These are phyloP conservation scores for Pyralis farinalis DNA, from an alignment of 2,888 invertebrate species.

Conservation along the genomic window DNA sequence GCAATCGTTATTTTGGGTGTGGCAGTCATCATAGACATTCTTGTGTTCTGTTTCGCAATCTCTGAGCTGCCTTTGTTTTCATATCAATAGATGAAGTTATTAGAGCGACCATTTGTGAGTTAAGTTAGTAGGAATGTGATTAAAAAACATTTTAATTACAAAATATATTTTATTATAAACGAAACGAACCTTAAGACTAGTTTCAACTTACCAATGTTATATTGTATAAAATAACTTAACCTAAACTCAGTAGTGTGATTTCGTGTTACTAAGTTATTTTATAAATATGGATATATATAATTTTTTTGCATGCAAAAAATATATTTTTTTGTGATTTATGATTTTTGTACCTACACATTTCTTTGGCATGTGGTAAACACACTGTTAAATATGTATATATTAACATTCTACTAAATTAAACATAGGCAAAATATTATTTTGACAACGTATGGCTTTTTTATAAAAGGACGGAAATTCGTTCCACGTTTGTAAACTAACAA, in stretches of 20 bases:
- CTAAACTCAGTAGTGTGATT: constrained; percentile 22
- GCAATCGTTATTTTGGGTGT: too few relatives aligned
- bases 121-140: not conserved
- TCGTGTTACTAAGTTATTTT: constrained; percentile 15
- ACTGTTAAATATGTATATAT: constrained; percentile 34
- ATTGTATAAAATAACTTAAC: constrained; percentile 48
- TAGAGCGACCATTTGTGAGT: too few relatives aligned
- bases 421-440: constrained; percentile 27
- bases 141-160: constrained; percentile 3
- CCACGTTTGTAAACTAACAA: constrained; percentile 24
- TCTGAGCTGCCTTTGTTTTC: too few relatives aligned
- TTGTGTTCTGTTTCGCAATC: too few relatives aligned
- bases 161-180: constrained; percentile 52
- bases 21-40: too few relatives aligned
- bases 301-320: constrained; percentile 58
- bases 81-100: too few relatives aligned
- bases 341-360: constrained; percentile 58
- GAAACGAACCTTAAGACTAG: constrained; percentile 68
- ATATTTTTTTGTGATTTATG: constrained; percentile 30
- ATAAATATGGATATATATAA: constrained; percentile 31
- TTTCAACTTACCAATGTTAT: constrained; percentile 45
- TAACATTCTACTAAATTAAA: constrained; percentile 23
- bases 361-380: constrained; percentile 65
- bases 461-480: constrained; percentile 47
- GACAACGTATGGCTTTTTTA: constrained; percentile 32